Base-by-base conservation (phyloP, 2,888 invertebrate species). In the Ophraella communa region DNA sequence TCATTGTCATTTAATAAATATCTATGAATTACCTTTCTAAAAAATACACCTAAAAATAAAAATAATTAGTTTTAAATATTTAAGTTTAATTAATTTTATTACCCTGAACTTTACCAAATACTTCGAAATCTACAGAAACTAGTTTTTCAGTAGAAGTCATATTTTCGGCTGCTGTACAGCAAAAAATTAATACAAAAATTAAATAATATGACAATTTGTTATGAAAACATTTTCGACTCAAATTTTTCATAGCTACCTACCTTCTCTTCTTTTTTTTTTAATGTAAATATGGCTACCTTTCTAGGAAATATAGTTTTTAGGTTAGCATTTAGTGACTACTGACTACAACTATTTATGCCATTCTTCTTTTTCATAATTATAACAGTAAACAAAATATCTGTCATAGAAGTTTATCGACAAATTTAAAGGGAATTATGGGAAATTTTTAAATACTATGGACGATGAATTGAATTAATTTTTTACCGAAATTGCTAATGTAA, bases 91-190 rank as follows among this genome's bases (percentile, higher is more conserved):
- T 45, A 17, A n/a, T 21, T 57, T 54, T 14, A 20, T 35, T 58
- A 49, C 87, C 87, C 83, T 88, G 88, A 1, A 88, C 88, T 67
- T 80, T 78, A 44, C 88, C 88, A 74, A 81, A 88, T 33, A 88
- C 85, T 81, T 88, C 88, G 74, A 88, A 88, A 78, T 88, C 86
- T 2, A 81, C 75, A 0, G 80, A 72, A 35, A 78, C 17, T 47
- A 80, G 51, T 66, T 74, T 77, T 54, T 73, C 67, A 5, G 55
- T 51, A 20, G 70, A 64, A 61, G 62, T 66, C 71, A 72, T 72
- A 49, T 35, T 56, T 54, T 7, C 30, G 7, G 45, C 14, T 8
- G 45, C 3, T 45, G 5, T 21, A 1, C 0, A 45, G 21, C 21
- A 20, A 7, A 4, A 20, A 4, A 11, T 45, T 11, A 20, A 7